phyloP scores from a whole-genome alignment of 2,113 vertebrate species.

The Archilochus colubris region DNA sequence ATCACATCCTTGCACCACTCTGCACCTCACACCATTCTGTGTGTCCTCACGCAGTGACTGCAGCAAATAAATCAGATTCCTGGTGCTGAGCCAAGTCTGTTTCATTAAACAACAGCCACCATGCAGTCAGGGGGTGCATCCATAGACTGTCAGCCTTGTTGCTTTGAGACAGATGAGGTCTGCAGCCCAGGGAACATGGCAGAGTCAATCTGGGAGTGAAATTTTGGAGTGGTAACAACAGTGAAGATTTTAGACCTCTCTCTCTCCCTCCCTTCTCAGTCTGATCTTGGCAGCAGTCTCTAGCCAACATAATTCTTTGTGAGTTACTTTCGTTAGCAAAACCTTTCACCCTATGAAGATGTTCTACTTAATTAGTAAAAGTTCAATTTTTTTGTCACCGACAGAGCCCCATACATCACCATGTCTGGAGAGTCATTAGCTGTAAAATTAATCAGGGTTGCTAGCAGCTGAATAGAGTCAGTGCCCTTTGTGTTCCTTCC shows the following conservation, averaged over 20 bases:
- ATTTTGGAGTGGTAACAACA: not conserved
- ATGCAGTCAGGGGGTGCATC: not conserved
- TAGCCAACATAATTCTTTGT: conserved; percentile 70
- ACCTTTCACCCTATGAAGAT: conserved; percentile 74
- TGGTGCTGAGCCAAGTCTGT: not conserved
- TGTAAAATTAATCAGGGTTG: conserved; percentile 71
- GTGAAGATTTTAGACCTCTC: not conserved
- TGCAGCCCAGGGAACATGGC: not conserved
- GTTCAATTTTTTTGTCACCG: conserved; percentile 70
- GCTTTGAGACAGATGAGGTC: not conserved
- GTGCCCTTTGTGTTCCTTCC: conserved; percentile 9
- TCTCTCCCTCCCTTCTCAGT: not conserved
- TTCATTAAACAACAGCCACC: not conserved
- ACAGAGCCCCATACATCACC: conserved; percentile 68
- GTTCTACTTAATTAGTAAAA: conserved; percentile 78
- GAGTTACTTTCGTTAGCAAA: conserved; percentile 76
- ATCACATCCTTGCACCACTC: not conserved
- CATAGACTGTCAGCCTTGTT: not conserved
- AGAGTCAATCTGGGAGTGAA: not conserved
- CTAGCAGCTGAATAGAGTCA: conserved; percentile 34
- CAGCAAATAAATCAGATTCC: not conserved
- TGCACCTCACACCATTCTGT: not conserved
- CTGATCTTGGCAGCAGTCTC: conserved; percentile 27
- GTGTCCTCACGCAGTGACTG: rapidly evolving
- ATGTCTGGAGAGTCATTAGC: conserved; percentile 71